phyloP scores from a whole-genome alignment of 2,888 invertebrate species.

The Stenodema calcarata region DNA sequence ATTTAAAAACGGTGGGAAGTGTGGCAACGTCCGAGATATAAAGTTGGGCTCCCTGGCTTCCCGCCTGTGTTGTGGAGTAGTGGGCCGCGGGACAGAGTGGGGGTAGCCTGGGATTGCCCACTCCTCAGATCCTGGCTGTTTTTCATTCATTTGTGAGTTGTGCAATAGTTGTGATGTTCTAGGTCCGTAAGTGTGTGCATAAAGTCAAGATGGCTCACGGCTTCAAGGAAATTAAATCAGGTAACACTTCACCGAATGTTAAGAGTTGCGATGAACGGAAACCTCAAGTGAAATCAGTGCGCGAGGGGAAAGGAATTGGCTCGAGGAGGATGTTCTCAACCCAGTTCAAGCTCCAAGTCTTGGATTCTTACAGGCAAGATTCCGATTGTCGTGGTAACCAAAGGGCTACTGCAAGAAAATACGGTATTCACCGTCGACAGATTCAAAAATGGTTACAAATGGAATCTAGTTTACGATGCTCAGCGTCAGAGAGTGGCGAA shows the following conservation, averaged over 20 bases:
- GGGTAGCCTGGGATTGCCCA: conserved; percentile 62
- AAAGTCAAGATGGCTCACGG: conserved; percentile 67
- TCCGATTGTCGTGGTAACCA: conserved; percentile 89
- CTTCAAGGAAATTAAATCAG: conserved; percentile 59
- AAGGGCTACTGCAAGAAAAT: conserved; percentile 87
- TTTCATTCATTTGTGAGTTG: conserved; percentile 46
- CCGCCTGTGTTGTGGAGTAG: conserved; percentile 51
- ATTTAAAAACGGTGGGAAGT: conserved; percentile 43
- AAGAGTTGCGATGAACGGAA: conserved; percentile 61
- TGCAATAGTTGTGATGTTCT: conserved; percentile 50
- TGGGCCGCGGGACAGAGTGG: conserved; percentile 44
- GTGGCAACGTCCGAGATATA: conserved; percentile 53
- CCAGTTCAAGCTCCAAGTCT: conserved; percentile 86
- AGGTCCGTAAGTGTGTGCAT: conserved; percentile 53
- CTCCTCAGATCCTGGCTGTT: conserved; percentile 39
- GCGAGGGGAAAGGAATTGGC: conserved; percentile 71
- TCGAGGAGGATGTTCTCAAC: conserved; percentile 88
- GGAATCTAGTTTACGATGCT: conserved; percentile 78
- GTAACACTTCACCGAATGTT: conserved; percentile 59
- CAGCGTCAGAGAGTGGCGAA: conserved; percentile 64
- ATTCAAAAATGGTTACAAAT: conserved; percentile 93
- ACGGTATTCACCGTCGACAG: conserved; percentile 86
- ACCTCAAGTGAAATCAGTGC: conserved; percentile 51
- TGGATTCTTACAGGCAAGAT: conserved; percentile 85
- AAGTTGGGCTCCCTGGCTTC: conserved; percentile 51